Evolutionary conservation across 2,888 invertebrate genomes (phyloP), one percentile per base, ranked within the genome.

Genomic region (Adelphocoris suturalis): DNA sequence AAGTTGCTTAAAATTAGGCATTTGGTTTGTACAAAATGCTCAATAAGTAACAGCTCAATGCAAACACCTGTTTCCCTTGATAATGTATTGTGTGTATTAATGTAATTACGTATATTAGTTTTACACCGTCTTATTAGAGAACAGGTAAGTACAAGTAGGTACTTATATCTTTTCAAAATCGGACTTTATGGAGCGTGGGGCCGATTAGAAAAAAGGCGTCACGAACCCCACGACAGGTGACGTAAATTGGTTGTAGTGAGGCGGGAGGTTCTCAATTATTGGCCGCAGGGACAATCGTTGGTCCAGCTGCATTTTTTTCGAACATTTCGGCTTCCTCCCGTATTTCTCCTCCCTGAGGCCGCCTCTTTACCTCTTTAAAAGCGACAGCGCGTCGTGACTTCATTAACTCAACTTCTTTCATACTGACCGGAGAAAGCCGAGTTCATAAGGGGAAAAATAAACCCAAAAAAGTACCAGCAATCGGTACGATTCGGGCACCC

Each of bases 211-310:
- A 37, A 27, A 68, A 27, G 68, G 23, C 19, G 27, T 68, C 68
- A 68, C 68, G 68, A 68, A 23, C 27, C 5, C 23, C 68, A 23
- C 68, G 68, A 19, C 68, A 68, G 68, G 0, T 68, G 68, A 68
- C 19, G 68, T 68, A 68, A 23, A 68, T 68, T 68, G 68, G 68
- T 68, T 68, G 68, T 68, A 68, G 68, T 23, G 68, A 68, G 57
- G 68, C 52, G 52, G 37, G 1, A 52, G 52, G 2, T 61, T n/a
- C 61, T n/a, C 19, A 7, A 61, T 61, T 61, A 19, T 61, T 19
- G 61, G 61, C 19, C 61, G 2, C 7, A 23, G 7, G 16, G 68
- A 68, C 68, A 68, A 68, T 68, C 4, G 23, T 23, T 23, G 27
- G 68, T 68, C 12, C 23, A 23, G 12, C 23, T 68, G 68, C n/a